Evolutionary conservation across 2,888 invertebrate genomes (phyloP).

Genomic region (Mesochorus sp.): DNA sequence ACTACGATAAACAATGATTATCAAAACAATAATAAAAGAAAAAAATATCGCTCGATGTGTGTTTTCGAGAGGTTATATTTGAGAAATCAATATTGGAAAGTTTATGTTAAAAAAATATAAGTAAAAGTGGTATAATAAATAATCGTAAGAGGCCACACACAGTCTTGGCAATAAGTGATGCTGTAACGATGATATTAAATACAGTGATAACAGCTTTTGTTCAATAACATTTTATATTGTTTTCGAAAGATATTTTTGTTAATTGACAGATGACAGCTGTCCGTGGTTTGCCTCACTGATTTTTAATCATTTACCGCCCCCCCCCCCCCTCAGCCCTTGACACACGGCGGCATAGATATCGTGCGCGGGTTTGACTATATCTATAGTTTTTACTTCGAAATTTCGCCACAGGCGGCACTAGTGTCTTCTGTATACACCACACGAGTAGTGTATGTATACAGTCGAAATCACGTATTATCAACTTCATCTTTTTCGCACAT

Average conservation of each 20-base stretch:
- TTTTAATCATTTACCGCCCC: no score
- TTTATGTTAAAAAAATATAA: not conserved
- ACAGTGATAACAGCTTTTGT: not conserved
- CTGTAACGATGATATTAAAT: not conserved
- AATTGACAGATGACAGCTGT: conserved; percentile 44
- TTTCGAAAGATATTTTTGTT: conserved; percentile 7
- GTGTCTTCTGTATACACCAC: no score
- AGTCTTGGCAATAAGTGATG: not conserved
- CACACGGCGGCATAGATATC: no score
- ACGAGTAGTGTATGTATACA: no score
- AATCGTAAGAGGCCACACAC: not conserved
- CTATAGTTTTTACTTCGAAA: no score
- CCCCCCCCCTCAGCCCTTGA: no score
- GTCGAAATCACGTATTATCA: no score
- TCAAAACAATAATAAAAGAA: conserved; percentile 21
- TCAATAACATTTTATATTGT: not conserved
- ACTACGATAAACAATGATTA: no score
- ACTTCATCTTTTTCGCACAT: no score
- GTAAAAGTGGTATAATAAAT: not conserved
- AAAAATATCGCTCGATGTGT: conserved; percentile 34
- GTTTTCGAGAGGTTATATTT: not conserved
- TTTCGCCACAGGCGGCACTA: no score
- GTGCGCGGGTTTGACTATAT: no score
- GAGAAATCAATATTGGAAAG: not conserved
- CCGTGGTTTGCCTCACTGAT: no score